Evolutionary conservation across 2,888 invertebrate genomes (phyloP), one percentile per base, ranked within the genome.

Genomic region (Sinopyrophorus schimmeli): DNA sequence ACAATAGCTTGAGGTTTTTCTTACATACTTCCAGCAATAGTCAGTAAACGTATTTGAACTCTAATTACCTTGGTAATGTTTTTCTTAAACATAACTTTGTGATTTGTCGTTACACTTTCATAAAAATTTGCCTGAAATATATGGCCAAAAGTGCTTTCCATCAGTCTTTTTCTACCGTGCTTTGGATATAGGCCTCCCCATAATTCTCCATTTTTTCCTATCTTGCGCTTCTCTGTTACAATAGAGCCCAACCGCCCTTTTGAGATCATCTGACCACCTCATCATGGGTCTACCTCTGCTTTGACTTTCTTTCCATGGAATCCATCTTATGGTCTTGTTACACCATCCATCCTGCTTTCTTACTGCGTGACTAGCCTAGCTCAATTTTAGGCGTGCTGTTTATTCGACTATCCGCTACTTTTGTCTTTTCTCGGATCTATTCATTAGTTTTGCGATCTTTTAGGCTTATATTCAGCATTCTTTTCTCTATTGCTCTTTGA

Each of bases 401-500:
- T 18, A 2, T 38, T 38, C 27, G 26, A 38, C 26, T 23, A 37
- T 37, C 37, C 14, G n/a, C 26, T 24, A 24, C 28, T 11, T 11
- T 28, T n/a, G 28, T 28, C 10, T 28, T 28, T n/a, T 34, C 20
- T 34, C 34, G 15, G 10, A 34, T 18, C 34, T n/a, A 37, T 37
- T 37, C 37, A 37, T 37, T 37, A 10, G 23, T 23, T 37, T 37
- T 37, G 37, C 24, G 23, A 17, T 37, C 23, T 12, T 23, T 21
- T 14, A 37, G 37, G 9, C 23, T 37, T 32, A 32, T 9, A 17
- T 15, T 32, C 16, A 15, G 32, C 32, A 3, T 37, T 17, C 23
- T 37, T 37, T 7, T 37, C 9, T 37, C 24, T 37, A 21, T 37
- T 37, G 14, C 14, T 37, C 10, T 37, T 37, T 37, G 23, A 37